A percentile compares a stretch with the other conserved stretches of the same genome.
phyloP scores from a whole-genome alignment of 2,113 vertebrate genomes.

The Larimichthys crocea region DNA sequence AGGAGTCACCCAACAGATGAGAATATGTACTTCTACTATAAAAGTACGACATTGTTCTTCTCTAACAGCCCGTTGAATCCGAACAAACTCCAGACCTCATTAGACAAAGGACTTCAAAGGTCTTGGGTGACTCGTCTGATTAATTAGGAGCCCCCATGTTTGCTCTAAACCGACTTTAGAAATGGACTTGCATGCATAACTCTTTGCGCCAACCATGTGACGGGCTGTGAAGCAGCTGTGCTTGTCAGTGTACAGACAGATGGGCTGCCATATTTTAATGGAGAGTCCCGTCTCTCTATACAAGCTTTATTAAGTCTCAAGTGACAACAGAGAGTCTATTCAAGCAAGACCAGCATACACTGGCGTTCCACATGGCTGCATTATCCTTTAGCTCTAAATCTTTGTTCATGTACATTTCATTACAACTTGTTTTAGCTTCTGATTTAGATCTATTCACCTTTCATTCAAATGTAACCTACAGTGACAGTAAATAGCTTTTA shows the following conservation, averaged over 20 bases:
- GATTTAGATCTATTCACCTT: slow-evolving; percentile 21
- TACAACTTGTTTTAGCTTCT: not conserved
- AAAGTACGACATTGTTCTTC: not conserved
- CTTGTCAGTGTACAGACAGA: slow-evolving; percentile 54
- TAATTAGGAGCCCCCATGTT: slow-evolving; percentile 23
- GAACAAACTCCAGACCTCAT: slow-evolving; percentile 27
- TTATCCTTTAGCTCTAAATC: slow-evolving; percentile 38
- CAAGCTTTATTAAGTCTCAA: slow-evolving; percentile 47
- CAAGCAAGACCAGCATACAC: slow-evolving; percentile 22
- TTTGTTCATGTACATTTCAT: slow-evolving; percentile 28
- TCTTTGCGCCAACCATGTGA: slow-evolving; percentile 4
- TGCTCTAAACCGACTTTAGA: slow-evolving; percentile 43
- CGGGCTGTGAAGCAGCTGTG: slow-evolving; percentile 60
- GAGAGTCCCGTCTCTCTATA: slow-evolving; percentile 30
- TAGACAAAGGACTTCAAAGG: slow-evolving; percentile 36
- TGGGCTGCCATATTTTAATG: slow-evolving; percentile 51
- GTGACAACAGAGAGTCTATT: slow-evolving; percentile 57
- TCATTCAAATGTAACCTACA: slow-evolving; percentile 40
- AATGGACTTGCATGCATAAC: not conserved
- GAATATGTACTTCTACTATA: not conserved
- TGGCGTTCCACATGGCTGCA: slow-evolving; percentile 27
- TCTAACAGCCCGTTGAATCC: slow-evolving; percentile 4
- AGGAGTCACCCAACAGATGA: not conserved
- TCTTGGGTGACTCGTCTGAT: slow-evolving; percentile 1
- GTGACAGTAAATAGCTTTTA: slow-evolving; percentile 30